Percentiles rank a stretch among this genome's conserved stretches.
phyloP scores from a whole-genome alignment of 2,888 invertebrate species.

The Pterostichus madidus region DNA sequence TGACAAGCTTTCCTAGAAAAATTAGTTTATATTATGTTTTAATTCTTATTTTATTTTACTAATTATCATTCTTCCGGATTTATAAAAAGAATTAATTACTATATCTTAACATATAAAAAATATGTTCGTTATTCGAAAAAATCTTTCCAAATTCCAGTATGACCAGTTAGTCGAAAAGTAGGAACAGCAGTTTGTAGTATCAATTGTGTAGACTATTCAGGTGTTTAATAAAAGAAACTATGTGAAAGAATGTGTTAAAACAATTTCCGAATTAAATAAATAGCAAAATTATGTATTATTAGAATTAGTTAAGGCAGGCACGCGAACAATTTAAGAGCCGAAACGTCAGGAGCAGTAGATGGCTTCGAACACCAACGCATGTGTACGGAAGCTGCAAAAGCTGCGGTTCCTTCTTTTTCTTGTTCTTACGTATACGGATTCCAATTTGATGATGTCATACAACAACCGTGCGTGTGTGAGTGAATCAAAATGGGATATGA shows the following conservation, averaged over 20 bases:
- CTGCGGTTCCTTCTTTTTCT: conserved; percentile 29
- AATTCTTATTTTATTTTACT: too few relatives aligned
- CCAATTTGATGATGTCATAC: conserved; percentile 55
- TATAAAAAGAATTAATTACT: too few relatives aligned
- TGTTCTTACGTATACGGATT: conserved; percentile 49
- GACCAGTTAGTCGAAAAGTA: background rate
- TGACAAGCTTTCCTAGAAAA: too few relatives aligned
- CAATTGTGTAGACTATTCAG: background rate
- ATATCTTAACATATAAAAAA: too few relatives aligned
- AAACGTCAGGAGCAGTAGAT: conserved; percentile 6
- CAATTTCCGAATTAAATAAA: conserved; percentile 12
- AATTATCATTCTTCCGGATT: too few relatives aligned
- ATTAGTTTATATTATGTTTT: too few relatives aligned
- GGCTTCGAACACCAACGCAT: conserved; percentile 10
- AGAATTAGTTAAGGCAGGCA: background rate
- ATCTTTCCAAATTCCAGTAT: too few relatives aligned
- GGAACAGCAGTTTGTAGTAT: background rate
- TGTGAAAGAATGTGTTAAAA: background rate
- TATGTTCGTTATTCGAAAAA: too few relatives aligned
- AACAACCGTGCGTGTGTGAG: conserved; percentile 43
- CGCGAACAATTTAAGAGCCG: background rate
- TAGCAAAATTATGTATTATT: conserved; percentile 11
- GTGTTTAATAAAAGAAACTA: too few relatives aligned
- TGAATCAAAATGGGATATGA: conserved; percentile 48
- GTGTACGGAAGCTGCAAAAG: conserved; percentile 46